Conservation (phyloP, 2,113 vertebrate species). For the Clarias batrachus region DNA sequence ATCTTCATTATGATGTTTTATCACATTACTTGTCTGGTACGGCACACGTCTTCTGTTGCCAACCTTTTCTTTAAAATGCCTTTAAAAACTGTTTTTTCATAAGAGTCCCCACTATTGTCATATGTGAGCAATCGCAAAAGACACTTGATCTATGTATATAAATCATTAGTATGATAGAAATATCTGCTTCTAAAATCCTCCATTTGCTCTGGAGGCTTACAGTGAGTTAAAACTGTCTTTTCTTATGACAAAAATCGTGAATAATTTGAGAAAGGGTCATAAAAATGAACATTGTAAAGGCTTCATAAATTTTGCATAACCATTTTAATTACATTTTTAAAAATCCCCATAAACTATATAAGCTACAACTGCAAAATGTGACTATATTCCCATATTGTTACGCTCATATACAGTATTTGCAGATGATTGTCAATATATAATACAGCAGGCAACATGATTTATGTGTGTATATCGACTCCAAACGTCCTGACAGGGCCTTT, state of each 20-base stretch:
- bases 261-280: background rate
- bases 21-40: background rate
- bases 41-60: background rate
- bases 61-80: background rate
- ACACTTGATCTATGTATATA: background rate
- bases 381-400: background rate
- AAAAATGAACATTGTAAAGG: background rate
- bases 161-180: background rate
- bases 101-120: background rate
- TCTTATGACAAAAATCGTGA: background rate
- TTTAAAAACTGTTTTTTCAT: background rate
- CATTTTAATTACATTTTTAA: background rate
- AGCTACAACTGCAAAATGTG: background rate
- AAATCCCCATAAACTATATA: constrained; percentile 23
- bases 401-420: background rate
- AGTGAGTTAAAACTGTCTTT: background rate
- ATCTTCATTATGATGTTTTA: background rate
- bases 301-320: constrained; percentile 4
- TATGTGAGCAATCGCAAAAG: constrained; percentile 11
- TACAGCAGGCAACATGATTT: constrained; percentile 3
- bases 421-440: background rate
- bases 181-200: constrained; percentile 6
- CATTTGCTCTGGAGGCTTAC: background rate
- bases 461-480: background rate
- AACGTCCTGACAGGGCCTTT: background rate